Percentiles rank a stretch among this genome's conserved stretches.
Evolutionary conservation across 2,888 invertebrate species (phyloP).

Genomic region (Tachina grossa): DNA sequence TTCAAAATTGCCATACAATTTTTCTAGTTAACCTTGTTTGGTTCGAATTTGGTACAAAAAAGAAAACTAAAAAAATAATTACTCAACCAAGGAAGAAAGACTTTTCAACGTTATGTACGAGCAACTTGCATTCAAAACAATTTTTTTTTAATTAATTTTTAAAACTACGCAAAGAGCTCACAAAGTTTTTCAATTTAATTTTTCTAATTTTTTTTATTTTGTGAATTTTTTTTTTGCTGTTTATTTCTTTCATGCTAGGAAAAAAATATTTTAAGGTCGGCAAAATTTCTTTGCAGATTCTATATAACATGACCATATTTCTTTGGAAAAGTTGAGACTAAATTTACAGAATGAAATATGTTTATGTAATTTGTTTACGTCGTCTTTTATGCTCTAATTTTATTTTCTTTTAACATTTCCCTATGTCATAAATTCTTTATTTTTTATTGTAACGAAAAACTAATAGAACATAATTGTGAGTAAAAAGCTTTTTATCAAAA

Average conservation of each 20-base stretch:
- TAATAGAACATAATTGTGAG: too few relatives aligned
- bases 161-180: not conserved
- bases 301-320: not conserved
- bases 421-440: too few relatives aligned
- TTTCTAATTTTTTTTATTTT: constrained; percentile 5
- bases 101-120: not conserved
- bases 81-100: not conserved
- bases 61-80: not conserved
- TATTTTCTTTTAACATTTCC: too few relatives aligned
- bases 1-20: constrained; percentile 6
- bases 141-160: not conserved
- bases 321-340: too few relatives aligned
- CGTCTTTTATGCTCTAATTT: too few relatives aligned
- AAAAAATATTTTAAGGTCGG: constrained; percentile 31
- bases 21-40: not conserved
- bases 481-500: too few relatives aligned
- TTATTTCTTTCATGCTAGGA: not conserved
- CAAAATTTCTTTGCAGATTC: not conserved
- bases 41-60: not conserved
- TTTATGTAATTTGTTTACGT: too few relatives aligned
- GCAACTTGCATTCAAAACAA: not conserved
- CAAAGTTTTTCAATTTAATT: constrained; percentile 5
- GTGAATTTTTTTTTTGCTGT: not conserved
- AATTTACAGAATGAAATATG: too few relatives aligned
- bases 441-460: too few relatives aligned